Evolutionary conservation across 2,113 vertebrate species (phyloP).

Genomic region (Melanerpes aurifrons): DNA sequence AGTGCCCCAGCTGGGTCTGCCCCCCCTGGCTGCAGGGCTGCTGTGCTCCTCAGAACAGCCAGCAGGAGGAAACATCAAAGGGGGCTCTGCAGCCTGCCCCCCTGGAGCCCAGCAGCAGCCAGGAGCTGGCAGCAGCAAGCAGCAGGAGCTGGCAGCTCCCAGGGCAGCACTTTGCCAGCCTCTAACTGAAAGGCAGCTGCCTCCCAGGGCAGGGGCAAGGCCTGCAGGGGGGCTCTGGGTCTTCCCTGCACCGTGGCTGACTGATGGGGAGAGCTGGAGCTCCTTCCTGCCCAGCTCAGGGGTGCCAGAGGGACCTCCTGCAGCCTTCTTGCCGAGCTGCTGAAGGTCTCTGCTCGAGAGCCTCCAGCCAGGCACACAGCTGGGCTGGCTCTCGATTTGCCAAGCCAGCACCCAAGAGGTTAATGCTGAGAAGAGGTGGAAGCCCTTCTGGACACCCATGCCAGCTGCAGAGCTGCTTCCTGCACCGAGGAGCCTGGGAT

Average conservation of each 20-base stretch:
- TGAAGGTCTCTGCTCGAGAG: background rate
- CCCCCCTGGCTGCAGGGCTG: background rate
- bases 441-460: background rate
- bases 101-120: background rate
- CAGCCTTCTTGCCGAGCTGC: background rate
- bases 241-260: background rate
- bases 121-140: constrained; percentile 1
- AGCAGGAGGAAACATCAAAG: constrained; percentile 6
- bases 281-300: background rate
- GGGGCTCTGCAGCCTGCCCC: background rate
- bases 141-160: background rate
- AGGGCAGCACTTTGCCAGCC: constrained; percentile 25
- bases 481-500: background rate
- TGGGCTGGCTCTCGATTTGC: background rate
- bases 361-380: background rate
- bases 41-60: background rate
- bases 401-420: background rate
- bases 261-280: background rate
- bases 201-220: background rate
- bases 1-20: background rate
- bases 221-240: background rate
- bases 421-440: background rate
- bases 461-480: background rate
- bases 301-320: background rate
- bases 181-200: constrained; percentile 62